Percentiles rank a stretch among this genome's conserved stretches.
phyloP scores from a whole-genome alignment of 2,888 invertebrate species.

The Cloeon dipterum region DNA sequence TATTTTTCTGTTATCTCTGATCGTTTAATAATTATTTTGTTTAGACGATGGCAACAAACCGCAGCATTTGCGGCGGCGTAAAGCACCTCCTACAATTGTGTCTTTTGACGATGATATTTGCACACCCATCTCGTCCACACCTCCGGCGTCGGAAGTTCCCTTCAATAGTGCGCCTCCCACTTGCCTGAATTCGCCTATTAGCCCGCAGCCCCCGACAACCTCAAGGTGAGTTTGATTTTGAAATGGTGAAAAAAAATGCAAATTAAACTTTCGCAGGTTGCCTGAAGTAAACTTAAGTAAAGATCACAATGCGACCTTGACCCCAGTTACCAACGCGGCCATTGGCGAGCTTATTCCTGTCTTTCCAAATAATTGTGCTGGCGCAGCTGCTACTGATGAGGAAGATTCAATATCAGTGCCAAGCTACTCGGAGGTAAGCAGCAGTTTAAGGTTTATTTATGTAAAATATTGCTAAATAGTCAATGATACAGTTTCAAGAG shows the following conservation, averaged over 20 bases:
- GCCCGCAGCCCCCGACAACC: neutral
- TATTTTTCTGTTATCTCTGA: no score
- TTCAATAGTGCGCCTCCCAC: slow-evolving; percentile 32
- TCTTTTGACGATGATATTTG: slow-evolving; percentile 39
- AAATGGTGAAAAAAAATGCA: no score
- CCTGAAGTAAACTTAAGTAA: no score
- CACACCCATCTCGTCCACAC: neutral
- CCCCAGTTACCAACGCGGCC: slow-evolving; percentile 20
- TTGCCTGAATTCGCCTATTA: slow-evolving; percentile 32
- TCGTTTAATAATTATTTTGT: no score
- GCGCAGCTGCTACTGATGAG: slow-evolving; percentile 12
- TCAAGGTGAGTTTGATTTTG: no score
- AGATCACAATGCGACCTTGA: slow-evolving; percentile 14
- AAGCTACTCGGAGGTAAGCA: slow-evolving; percentile 18
- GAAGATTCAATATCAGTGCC: slow-evolving; percentile 15
- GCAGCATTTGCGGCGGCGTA: slow-evolving; percentile 25
- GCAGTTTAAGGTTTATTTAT: no score
- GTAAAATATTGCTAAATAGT: no score
- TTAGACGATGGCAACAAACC: neutral
- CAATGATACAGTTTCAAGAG: no score
- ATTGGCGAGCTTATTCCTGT: slow-evolving; percentile 26
- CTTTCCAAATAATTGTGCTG: slow-evolving; percentile 9
- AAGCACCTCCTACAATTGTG: slow-evolving; percentile 38
- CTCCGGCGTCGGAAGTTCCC: neutral
- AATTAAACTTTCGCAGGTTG: no score